Percentiles rank a stretch among this genome's conserved stretches.
These are phyloP conservation scores for Chaetodon auriga DNA, from an alignment of 2,113 vertebrate species.

Conservation along the genomic window DNA sequence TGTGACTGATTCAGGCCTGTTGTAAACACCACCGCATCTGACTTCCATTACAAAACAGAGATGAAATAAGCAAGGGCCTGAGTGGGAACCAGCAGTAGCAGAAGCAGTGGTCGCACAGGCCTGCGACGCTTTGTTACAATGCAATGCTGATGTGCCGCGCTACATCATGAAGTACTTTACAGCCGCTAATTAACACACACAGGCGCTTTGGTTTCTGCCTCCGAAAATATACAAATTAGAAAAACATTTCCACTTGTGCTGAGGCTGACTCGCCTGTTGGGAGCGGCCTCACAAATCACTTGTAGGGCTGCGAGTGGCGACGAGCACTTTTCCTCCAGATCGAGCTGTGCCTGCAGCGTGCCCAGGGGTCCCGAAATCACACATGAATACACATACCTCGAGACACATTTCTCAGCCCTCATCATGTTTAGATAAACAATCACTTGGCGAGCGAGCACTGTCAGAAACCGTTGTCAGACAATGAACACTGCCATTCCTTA, in stretches of 20 bases:
- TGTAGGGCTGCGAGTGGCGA: background rate
- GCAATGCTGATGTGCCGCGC: conserved; percentile 76
- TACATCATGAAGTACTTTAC: conserved; percentile 85
- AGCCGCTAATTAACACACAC: conserved; percentile 82
- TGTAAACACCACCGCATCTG: conserved; percentile 94
- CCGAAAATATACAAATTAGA: conserved; percentile 86
- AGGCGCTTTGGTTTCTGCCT: conserved; percentile 74
- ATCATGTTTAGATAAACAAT: conserved; percentile 26
- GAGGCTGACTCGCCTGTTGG: conserved; percentile 57
- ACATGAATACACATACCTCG: background rate
- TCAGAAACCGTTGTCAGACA: conserved; percentile 1
- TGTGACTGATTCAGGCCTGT: conserved; percentile 80
- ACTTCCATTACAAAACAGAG: conserved; percentile 93
- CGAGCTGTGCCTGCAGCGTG: background rate
- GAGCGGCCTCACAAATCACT: conserved; percentile 66
- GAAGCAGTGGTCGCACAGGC: conserved; percentile 43
- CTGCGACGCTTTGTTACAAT: conserved; percentile 83
- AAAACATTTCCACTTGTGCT: conserved; percentile 83
- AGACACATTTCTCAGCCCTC: conserved; percentile 17
- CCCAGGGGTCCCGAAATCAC: background rate
- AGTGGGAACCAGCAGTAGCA: conserved; percentile 87
- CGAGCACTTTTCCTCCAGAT: background rate
- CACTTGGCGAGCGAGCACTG: conserved; percentile 19
- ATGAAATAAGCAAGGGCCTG: conserved; percentile 89
- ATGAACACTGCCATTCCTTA: conserved; percentile 20